Base-by-base conservation (phyloP, 1,140 invertebrate species). In the Archegozetes longisetosus region DNA sequence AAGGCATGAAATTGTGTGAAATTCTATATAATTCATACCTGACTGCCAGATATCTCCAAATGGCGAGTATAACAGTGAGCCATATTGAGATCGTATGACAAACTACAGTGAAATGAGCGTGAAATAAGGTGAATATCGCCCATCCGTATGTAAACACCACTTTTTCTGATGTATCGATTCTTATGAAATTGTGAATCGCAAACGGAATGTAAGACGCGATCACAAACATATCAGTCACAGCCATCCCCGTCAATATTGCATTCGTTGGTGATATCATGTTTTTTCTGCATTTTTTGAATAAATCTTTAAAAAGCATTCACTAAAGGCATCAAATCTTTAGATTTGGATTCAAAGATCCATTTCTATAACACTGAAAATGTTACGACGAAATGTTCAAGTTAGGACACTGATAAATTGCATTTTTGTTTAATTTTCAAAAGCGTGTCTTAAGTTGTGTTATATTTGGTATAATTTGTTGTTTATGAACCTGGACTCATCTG, bases 61-160 rank as follows among this genome's bases (percentile, higher is more conserved):
- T 82, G 0, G 91, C 91, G 40, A 95, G 70, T 1, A 86, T 86
- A 0, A 95, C 83, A 0, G 90, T 93, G 58, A 95, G 70, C 80
- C 86, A 92, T 56, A 92, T 93, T 0, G 88, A 89, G 48, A 93
- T 86, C 0, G 90, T 93, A 70, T 96, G 91, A 67, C 85, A 77
- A 1, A 89, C 85, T 79, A 75, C 72, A 6, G 77, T 74, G 69
- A 91, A 92, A 64, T 88, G 80, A 2, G 83, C 84, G 52, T 66
- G 66, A 27, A 68, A 62, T 17, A 67, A 53, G 13, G 66, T 69
- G 56, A 63, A 90, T 9, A 83, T 76, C 0, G 85, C 79, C 84
- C 86, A 88, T 2, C 76, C 73, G 69, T 88, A 90, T 1, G 81
- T 48, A 23, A 23, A 58, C 28, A 58, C 78, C 50, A 80, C 78